A percentile compares a stretch with the other conserved stretches of the same genome.
phyloP scores from a whole-genome alignment of 2,113 vertebrate genomes.

The Erpornis zantholeuca region DNA sequence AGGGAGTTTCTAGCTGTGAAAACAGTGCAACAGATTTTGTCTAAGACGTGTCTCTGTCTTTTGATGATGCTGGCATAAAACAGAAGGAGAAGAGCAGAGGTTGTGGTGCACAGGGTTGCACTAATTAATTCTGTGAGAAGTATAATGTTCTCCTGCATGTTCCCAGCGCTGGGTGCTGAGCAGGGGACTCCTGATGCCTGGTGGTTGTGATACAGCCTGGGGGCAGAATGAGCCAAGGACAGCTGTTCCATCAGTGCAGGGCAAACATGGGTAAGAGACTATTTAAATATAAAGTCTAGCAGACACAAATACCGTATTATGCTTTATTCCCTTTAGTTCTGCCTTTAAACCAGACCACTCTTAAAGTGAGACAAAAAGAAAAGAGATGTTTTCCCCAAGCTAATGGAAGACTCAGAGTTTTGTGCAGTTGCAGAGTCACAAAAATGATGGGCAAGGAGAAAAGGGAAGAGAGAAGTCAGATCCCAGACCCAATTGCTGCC shows the following conservation, averaged over 20 bases:
- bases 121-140: not conserved
- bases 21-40: not conserved
- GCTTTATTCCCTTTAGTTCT: not conserved
- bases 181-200: not conserved
- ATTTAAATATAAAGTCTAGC: not conserved
- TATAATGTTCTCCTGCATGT: not conserved
- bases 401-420: not conserved
- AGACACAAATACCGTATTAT: not conserved
- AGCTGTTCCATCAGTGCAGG: rapidly evolving
- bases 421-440: not conserved
- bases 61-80: not conserved
- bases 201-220: not conserved
- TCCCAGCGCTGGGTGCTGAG: rapidly evolving
- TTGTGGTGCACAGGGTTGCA: not conserved
- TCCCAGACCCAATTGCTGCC: not conserved
- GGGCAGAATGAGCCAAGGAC: not conserved
- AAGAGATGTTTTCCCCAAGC: not conserved
- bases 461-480: not conserved
- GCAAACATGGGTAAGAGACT: rapidly evolving
- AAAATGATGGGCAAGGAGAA: not conserved
- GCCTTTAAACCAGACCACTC: not conserved
- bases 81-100: not conserved
- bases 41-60: not conserved
- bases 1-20: not conserved
- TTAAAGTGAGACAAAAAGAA: not conserved